These are phyloP conservation scores for Mustelus asterias DNA, from an alignment of 2,113 vertebrate genomes.

Conservation along the genomic window DNA sequence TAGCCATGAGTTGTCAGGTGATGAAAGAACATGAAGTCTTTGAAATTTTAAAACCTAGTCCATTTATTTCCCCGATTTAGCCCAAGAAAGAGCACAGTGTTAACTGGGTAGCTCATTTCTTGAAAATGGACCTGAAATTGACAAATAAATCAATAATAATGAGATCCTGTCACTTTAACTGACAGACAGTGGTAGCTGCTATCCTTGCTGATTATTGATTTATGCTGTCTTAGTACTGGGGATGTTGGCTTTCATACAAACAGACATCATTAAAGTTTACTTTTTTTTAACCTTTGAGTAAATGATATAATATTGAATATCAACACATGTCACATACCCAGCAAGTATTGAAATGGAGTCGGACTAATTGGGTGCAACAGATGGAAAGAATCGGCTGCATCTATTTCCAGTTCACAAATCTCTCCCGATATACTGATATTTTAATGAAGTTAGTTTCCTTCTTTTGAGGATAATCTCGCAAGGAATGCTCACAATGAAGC, in stretches of 20 bases:
- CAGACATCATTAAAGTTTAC: conserved; percentile 8
- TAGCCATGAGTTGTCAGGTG: neutral
- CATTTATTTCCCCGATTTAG: neutral
- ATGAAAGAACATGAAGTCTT: neutral
- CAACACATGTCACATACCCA: conserved; percentile 6
- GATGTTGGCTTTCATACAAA: neutral
- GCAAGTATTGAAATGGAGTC: neutral
- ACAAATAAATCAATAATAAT: conserved; percentile 32
- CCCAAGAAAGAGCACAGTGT: no score
- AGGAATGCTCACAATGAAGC: neutral
- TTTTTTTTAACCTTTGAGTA: conserved; percentile 27
- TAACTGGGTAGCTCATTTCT: neutral
- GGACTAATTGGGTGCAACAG: neutral
- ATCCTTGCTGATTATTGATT: conserved; percentile 29
- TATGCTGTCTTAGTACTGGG: conserved; percentile 1
- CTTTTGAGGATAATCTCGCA: neutral
- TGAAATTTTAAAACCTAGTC: neutral
- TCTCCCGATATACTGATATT: neutral
- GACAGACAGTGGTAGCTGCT: neutral
- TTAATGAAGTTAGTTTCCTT: neutral
- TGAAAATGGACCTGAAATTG: neutral
- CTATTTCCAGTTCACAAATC: neutral
- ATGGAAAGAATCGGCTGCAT: neutral
- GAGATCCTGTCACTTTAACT: conserved; percentile 28
- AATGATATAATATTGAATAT: conserved; percentile 22